phyloP scores from a whole-genome alignment of 2,888 invertebrate species.

The Eupithecia exiguata region DNA sequence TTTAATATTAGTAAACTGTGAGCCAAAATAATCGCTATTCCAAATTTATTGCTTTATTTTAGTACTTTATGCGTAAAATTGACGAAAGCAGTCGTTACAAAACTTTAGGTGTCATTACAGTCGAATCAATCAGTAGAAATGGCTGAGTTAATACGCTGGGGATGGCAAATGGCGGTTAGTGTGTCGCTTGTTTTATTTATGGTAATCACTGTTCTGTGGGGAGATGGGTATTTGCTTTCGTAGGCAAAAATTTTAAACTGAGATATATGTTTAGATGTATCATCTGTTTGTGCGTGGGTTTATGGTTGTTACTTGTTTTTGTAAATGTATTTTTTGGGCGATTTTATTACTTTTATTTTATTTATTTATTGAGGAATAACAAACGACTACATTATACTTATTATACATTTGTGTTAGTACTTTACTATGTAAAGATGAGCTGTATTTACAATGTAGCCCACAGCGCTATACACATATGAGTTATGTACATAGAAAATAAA shows the following conservation, averaged over 20 bases:
- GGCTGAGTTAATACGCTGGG: constrained; percentile 59
- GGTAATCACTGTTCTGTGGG: constrained; percentile 55
- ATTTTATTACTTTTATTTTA: neutral
- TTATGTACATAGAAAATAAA: too few species aligned
- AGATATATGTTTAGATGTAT: neutral
- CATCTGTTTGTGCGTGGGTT: neutral
- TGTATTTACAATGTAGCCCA: too few species aligned
- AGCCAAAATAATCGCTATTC: constrained; percentile 65
- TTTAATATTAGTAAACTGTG: constrained; percentile 61
- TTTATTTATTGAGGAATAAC: too few species aligned
- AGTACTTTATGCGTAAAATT: constrained; percentile 72
- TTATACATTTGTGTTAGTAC: too few species aligned
- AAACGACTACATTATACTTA: too few species aligned
- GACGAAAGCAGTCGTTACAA: constrained; percentile 67
- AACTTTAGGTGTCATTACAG: constrained; percentile 76
- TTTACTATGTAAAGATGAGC: too few species aligned
- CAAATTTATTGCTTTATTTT: constrained; percentile 69
- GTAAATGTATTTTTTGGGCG: neutral
- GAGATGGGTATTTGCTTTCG: neutral
- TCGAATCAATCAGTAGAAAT: constrained; percentile 74
- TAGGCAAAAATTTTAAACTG: neutral
- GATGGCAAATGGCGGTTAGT: constrained; percentile 53
- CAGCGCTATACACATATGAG: too few species aligned
- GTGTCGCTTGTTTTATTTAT: constrained; percentile 63
- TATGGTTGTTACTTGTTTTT: neutral